Base-by-base conservation (phyloP, 2,113 vertebrate genomes). In the Platanista minor region DNA sequence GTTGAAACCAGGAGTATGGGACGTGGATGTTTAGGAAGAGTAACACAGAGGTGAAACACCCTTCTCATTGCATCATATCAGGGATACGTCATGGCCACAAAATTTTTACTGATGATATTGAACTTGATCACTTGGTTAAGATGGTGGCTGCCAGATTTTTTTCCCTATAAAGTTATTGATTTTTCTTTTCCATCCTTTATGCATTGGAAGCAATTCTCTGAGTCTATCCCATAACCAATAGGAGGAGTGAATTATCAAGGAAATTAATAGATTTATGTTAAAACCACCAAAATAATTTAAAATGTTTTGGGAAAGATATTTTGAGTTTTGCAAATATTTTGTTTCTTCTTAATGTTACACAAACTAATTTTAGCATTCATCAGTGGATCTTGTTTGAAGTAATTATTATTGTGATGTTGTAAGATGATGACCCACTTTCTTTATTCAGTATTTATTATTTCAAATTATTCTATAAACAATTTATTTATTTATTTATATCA, bases 341-440 rank as follows among this genome's bases (percentile, higher is more conserved):
- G 54, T 46, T 87, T 75, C 27, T 86, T 9, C 31, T 80, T 86
- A 72, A 72, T 18, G 15, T 52, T 62, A 54, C 41, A 49, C 25
- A 25, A 90, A 29, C 21, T 25, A 87, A 71, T 64, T 87, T 88
- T 49, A 52, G 27, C 61, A 66, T 82, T 83, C 33, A 25, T n/a
- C 20, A 77, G 8, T 62, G 43, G 23, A 57, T 88, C 54, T 83
- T 36, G 14, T 77, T 71, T 83, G 21, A 15, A n/a, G 12, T 57
- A 69, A 87, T 83, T 81, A 61, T 39, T 64, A 4, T 27, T 49
- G 78, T 52, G 20, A 14, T 54, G 23, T 36, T 90, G 18, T 61
- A 54, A 77, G 29, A 41, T 27, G 21, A 84, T 71, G 64, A 91
- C 33, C 46, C 21, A n/a, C 5, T 77, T 95, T 33, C 23, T 74